phyloP scores from a whole-genome alignment of 1,140 invertebrate species.

The Babylonia areolata region DNA sequence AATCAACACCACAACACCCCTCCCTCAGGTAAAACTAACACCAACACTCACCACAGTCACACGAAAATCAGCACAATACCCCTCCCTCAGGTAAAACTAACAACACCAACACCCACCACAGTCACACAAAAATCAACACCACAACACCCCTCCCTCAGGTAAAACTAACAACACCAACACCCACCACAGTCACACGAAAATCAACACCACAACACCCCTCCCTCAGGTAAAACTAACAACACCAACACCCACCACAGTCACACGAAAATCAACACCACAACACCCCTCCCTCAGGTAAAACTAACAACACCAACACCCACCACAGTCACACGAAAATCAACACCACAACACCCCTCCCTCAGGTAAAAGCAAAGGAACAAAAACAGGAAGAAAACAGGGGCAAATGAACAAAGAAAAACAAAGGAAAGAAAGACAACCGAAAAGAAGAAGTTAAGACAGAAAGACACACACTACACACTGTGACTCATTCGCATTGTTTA shows the following conservation, averaged over 20 bases:
- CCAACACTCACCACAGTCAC: not conserved
- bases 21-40: not conserved
- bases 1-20: too few relatives aligned
- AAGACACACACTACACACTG: too few relatives aligned
- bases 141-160: not conserved
- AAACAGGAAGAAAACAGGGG: not conserved
- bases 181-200: too few relatives aligned
- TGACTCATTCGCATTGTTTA: too few relatives aligned
- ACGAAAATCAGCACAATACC: not conserved
- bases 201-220: not conserved
- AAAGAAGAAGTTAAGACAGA: too few relatives aligned
- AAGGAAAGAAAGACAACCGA: not conserved
- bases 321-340: too few relatives aligned
- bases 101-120: not conserved
- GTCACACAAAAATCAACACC: not conserved
- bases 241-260: not conserved
- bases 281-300: too few relatives aligned
- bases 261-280: too few relatives aligned
- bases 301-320: too few relatives aligned
- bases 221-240: not conserved
- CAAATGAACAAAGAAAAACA: not conserved
- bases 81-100: not conserved
- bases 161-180: not conserved
- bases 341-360: too few relatives aligned
- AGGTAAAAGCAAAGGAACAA: not conserved